A percentile compares a stretch with the other conserved stretches of the same genome.
phyloP scores from a whole-genome alignment of 2,113 vertebrate genomes.

The Willisornis vidua region DNA sequence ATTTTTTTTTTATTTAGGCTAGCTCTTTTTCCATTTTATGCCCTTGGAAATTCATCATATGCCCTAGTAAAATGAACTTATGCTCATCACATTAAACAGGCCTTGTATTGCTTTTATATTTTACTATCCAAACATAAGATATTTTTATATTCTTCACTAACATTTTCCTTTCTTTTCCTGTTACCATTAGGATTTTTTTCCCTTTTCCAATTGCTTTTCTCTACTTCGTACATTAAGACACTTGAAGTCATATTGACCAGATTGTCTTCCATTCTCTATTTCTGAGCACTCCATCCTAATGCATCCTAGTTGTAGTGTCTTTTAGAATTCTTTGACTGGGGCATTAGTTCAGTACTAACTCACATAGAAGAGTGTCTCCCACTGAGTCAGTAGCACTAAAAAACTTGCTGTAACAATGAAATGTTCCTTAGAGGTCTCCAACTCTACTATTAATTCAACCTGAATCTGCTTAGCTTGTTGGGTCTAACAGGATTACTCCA shows the following conservation, averaged over 20 bases:
- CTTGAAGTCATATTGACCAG: background rate
- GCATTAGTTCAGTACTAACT: background rate
- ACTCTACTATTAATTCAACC: background rate
- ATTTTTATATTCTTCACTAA: background rate
- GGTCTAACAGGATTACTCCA: background rate
- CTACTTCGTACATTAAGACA: background rate
- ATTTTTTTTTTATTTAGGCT: background rate
- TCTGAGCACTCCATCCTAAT: background rate
- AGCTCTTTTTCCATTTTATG: background rate
- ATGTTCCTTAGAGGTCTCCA: conserved; percentile 26
- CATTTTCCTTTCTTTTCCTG: background rate
- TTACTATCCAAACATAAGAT: background rate
- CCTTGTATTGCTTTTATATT: background rate
- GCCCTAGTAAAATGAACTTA: background rate
- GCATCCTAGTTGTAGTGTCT: background rate
- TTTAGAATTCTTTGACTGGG: background rate
- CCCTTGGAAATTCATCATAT: background rate
- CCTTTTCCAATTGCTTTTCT: background rate
- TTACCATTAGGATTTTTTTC: background rate
- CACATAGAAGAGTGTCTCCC: background rate
- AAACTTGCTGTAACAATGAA: background rate
- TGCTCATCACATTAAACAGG: background rate
- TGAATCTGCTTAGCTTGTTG: conserved; percentile 26
- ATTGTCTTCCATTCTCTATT: background rate
- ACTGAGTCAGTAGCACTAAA: conserved; percentile 26